phyloP scores from a whole-genome alignment of 2,797 vertebrate species.

The Threskiornis aethiopicus region DNA sequence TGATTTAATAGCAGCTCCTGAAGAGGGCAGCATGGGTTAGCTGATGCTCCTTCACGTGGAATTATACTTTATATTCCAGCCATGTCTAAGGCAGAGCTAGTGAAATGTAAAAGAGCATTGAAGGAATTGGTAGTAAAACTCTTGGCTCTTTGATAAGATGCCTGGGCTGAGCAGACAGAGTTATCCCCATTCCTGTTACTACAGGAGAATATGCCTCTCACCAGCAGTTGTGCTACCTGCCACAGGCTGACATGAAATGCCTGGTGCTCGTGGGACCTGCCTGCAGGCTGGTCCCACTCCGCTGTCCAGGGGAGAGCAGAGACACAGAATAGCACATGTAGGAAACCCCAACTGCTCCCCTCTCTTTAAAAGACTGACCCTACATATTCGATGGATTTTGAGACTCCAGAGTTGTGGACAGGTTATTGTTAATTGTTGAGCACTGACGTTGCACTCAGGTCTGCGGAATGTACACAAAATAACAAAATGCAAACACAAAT shows the following conservation, averaged over 20 bases:
- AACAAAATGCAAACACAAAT: not conserved
- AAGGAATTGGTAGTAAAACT: constrained; percentile 16
- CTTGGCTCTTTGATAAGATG: not conserved
- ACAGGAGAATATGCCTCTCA: not conserved
- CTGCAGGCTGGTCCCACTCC: not conserved
- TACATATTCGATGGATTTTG: not conserved
- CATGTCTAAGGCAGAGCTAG: not conserved
- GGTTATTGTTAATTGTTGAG: not conserved
- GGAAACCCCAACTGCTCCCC: not conserved
- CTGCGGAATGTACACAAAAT: not conserved
- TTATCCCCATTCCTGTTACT: not conserved
- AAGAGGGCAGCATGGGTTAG: constrained; percentile 63
- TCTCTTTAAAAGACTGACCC: not conserved
- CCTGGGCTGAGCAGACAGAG: not conserved
- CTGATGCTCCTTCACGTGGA: not conserved
- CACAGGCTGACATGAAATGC: not conserved
- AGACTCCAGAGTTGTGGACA: not conserved
- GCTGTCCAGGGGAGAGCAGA: not conserved
- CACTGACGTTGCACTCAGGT: not conserved
- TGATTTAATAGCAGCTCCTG: constrained; percentile 7
- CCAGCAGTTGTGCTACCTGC: not conserved
- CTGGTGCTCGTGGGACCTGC: not conserved
- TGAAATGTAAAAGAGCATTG: constrained; percentile 14
- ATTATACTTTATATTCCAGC: not conserved
- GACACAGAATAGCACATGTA: not conserved